These are phyloP conservation scores for Oceanites oceanicus DNA, from an alignment of 2,113 vertebrate species.

Conservation along the genomic window DNA sequence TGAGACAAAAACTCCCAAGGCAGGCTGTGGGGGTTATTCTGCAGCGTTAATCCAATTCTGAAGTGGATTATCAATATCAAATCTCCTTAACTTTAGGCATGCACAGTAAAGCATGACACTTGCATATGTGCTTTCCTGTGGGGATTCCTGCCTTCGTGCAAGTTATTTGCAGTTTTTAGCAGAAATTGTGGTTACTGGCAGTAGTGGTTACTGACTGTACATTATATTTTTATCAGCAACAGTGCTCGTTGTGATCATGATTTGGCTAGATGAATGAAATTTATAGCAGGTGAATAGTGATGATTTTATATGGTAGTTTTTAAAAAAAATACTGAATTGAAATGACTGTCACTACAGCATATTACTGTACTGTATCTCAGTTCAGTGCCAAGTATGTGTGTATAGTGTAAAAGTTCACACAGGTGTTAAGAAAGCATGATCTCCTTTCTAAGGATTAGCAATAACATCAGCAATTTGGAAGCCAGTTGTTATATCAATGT, in stretches of 20 bases:
- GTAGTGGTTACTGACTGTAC: neutral
- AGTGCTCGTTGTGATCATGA: neutral
- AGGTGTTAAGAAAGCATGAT: neutral
- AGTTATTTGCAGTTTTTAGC: neutral
- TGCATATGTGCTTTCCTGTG: neutral
- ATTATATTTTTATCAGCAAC: neutral
- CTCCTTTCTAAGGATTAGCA: neutral
- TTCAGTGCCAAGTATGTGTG: neutral
- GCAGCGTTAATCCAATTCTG: constrained; percentile 52
- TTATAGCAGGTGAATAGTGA: neutral
- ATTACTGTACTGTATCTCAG: neutral
- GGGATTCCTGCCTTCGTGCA: neutral
- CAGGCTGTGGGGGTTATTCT: neutral
- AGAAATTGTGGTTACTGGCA: neutral
- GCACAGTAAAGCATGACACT: constrained; percentile 17
- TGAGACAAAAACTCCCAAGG: neutral
- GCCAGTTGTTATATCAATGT: neutral
- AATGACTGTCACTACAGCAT: neutral
- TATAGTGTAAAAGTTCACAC: neutral
- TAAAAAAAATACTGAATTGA: neutral
- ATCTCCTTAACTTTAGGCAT: constrained; percentile 54
- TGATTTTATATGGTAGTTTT: neutral
- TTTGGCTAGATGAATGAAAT: neutral
- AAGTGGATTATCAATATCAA: constrained; percentile 53
- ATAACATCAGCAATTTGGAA: neutral